Base-by-base conservation (phyloP, 2,797 vertebrate genomes). In the Kryptolebias ocellatus region DNA sequence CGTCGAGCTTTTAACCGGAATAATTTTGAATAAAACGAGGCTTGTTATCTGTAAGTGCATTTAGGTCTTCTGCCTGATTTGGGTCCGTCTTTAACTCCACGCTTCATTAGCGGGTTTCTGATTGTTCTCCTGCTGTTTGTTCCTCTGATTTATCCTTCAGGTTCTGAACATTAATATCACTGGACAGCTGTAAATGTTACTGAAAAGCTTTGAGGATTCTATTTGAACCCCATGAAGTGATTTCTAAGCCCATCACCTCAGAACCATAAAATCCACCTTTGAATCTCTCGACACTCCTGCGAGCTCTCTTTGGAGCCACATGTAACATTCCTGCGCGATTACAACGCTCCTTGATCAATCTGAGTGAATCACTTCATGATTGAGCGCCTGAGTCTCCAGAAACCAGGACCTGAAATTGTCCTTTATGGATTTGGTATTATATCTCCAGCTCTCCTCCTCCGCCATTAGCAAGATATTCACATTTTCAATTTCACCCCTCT, bases 391-490 rank as follows among this genome's bases (percentile, higher is more conserved):
- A 72, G 74, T 85, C 85, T 77, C 83, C 54, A n/a, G 87, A 81
- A 80, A 82, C 77, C 70, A 18, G 46, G 51, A 77, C 83, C 78
- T 90, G 84, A 92, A 91, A 91, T 92, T 83, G 90, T 88, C 78
- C 84, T 90, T 89, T 91, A 92, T 91, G 83, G 90, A 91, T 91
- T 80, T 79, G 74, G 86, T 79, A 85, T 91, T 89, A 87, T 90
- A 84, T 88, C 81, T 86, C 66, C 29, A 51, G 83, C 78, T 39
- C 72, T 85, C 47, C 67, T 85, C 67, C 52, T 74, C 71, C 65
- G 70, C 81, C 78, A 88, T 87, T 89, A 87, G 70, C 65, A 55
- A 83, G 82, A 82, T 81, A 72, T 83, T 89, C 87, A 83, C 84
- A 86, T 87, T 91, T 90, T 86, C 89, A 85, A 80, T 87, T 89